These are phyloP conservation scores for Hirundo rustica DNA, from an alignment of 2,797 vertebrate species.

Conservation along the genomic window DNA sequence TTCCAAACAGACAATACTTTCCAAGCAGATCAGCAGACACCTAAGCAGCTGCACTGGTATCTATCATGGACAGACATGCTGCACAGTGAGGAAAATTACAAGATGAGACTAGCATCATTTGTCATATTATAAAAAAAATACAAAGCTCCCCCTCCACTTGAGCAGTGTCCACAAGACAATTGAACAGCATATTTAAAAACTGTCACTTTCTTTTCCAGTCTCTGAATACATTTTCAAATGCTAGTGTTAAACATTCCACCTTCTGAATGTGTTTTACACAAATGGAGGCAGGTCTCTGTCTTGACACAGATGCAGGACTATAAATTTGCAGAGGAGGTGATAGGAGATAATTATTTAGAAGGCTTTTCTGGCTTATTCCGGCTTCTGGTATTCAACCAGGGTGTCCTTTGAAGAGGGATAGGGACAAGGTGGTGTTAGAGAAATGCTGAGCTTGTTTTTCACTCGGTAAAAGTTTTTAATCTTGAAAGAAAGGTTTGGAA, in stretches of 20 bases:
- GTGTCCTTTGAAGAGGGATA: background rate
- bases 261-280: background rate
- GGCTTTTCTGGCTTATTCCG: conserved; percentile 15
- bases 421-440: background rate
- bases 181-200: background rate
- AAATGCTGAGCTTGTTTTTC: conserved; percentile 37
- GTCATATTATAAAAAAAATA: conserved; percentile 39
- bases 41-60: conserved; percentile 54
- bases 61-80: conserved; percentile 59
- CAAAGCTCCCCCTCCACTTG: background rate
- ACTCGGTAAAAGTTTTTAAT: conserved; percentile 5
- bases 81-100: conserved; percentile 44
- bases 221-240: background rate
- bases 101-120: conserved; percentile 38
- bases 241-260: background rate
- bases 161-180: conserved; percentile 5
- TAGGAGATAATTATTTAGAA: conserved; percentile 13
- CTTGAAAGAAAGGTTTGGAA: conserved; percentile 16
- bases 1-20: conserved; percentile 58
- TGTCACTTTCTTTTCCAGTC: background rate
- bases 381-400: background rate
- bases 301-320: conserved; percentile 15
- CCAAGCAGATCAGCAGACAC: conserved; percentile 61
- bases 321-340: background rate
- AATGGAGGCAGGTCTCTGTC: conserved; percentile 24